Percentiles rank a stretch among this genome's conserved stretches.
phyloP scores from a whole-genome alignment of 2,797 vertebrate species.

The Sparus aurata region DNA sequence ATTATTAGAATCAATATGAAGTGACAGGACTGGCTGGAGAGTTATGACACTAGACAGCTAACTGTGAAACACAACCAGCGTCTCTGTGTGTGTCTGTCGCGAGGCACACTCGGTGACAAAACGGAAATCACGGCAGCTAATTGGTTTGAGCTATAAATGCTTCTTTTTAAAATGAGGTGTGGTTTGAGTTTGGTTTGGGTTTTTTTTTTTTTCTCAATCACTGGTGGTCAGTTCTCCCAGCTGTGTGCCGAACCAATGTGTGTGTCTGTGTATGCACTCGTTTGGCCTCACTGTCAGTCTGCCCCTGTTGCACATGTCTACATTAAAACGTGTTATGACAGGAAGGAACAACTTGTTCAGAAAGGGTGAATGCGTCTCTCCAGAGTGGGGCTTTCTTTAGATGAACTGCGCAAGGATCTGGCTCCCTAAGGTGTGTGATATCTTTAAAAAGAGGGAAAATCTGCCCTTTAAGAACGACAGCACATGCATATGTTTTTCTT shows the following conservation, averaged over 20 bases:
- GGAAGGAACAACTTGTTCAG: conserved; percentile 43
- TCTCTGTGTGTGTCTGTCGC: conserved; percentile 18
- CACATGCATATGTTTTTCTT: conserved; percentile 29
- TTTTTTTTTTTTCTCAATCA: not conserved
- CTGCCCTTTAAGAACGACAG: conserved; percentile 26
- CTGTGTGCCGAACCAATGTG: not conserved
- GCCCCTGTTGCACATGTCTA: conserved; percentile 22
- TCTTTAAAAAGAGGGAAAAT: conserved; percentile 24
- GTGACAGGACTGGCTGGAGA: conserved; percentile 49
- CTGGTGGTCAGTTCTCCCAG: not conserved
- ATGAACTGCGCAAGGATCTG: conserved; percentile 7
- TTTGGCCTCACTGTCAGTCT: conserved; percentile 7
- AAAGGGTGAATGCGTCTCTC: conserved; percentile 6
- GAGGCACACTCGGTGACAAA: not conserved
- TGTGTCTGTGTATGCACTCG: conserved; percentile 14
- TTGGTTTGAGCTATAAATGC: not conserved
- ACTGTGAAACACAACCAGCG: conserved; percentile 41
- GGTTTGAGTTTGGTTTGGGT: not conserved
- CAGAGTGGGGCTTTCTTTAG: not conserved
- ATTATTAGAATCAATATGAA: conserved; percentile 49
- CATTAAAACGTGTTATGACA: conserved; percentile 39
- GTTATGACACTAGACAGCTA: conserved; percentile 46
- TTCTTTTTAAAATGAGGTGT: conserved; percentile 1
- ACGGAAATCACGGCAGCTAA: not conserved
- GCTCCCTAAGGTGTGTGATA: conserved; percentile 3